Base-by-base conservation (phyloP, 2,797 vertebrate genomes). In the Alfaro cultratus region DNA sequence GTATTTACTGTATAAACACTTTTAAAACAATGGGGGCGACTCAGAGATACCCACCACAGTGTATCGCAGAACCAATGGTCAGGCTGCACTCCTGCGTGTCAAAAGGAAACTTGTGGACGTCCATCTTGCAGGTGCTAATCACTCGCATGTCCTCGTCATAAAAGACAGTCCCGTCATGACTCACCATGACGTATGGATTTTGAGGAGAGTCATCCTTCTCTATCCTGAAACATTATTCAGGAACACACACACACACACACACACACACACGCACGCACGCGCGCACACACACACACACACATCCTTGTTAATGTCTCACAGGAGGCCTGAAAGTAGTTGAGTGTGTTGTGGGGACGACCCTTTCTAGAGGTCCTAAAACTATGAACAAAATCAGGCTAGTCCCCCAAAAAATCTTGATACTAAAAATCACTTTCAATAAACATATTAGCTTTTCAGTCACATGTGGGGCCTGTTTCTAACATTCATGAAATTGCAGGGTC, bases 31-130 rank as follows among this genome's bases (percentile, higher is more conserved):
- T 18, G 2, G 9, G 1, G 10, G 36, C 31, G 26, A n/a, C 36
- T 23, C 1, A 60, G 18, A 41, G 21, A 60, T 64, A 45, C 90
- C 91, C 84, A 95, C 94, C 62, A 0, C 2, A 39, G 72, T 93
- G 75, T 1, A 80, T 4, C 0, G 81, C 76, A 36, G 94, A 93
- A 18, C 83, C 76, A 5, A 94, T 43, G 26, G 93, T 75, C 68
- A 95, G 87, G 90, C 80, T 93, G 79, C 95, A 95, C 4, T 73
- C 83, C 89, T 95, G 95, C 0, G 86, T 94, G 89, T 95, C 95
- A 9, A 95, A 95, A 83, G 95, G 95, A 83, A 95, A 95, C 87
- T 95, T 95, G 87, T 95, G 83, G 45, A 95, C 67, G 45, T 95
- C 90, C 92, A 95, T 92, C 62, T 86, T 76, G 3, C 95, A 95